These are phyloP conservation scores for Pristionchus mayeri DNA, from an alignment of 2,888 invertebrate species.

Conservation along the genomic window DNA sequence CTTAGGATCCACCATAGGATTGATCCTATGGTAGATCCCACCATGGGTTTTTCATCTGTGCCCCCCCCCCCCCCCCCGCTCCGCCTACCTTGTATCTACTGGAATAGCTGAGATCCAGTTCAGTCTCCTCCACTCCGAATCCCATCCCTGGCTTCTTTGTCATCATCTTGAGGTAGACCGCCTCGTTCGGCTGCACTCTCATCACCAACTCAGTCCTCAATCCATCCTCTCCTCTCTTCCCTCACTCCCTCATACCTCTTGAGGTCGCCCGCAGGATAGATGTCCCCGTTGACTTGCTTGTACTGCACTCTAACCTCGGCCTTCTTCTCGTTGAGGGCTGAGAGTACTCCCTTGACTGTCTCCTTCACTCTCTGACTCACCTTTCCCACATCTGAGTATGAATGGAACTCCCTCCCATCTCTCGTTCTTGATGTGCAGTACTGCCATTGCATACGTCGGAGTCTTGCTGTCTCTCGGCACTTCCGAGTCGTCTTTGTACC, in stretches of 20 bases:
- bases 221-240: no score
- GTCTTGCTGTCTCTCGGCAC: constrained; percentile 90
- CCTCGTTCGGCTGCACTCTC: constrained; percentile 96
- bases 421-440: constrained; percentile 92
- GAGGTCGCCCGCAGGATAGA: constrained; percentile 87
- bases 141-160: constrained; percentile 97
- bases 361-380: constrained; percentile 77
- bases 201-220: constrained; percentile 93
- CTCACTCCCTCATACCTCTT: constrained; percentile 82
- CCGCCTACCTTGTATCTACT: constrained; percentile 87
- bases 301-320: constrained; percentile 96
- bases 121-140: constrained; percentile 97
- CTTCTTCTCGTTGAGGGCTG: constrained; percentile 96
- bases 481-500: constrained; percentile 94
- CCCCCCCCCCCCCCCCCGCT: no score
- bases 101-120: constrained; percentile 95
- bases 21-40: no score
- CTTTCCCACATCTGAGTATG: constrained; percentile 95
- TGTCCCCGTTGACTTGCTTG: constrained; percentile 95
- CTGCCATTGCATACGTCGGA: constrained; percentile 95
- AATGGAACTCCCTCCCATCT: constrained; percentile 99
- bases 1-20: no score
- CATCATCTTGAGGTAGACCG: constrained; percentile 98
- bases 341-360: constrained; percentile 57
- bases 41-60: no score